Conservation (phyloP, 2,888 invertebrate genomes). For the Thysanoteuthis rhombus region DNA sequence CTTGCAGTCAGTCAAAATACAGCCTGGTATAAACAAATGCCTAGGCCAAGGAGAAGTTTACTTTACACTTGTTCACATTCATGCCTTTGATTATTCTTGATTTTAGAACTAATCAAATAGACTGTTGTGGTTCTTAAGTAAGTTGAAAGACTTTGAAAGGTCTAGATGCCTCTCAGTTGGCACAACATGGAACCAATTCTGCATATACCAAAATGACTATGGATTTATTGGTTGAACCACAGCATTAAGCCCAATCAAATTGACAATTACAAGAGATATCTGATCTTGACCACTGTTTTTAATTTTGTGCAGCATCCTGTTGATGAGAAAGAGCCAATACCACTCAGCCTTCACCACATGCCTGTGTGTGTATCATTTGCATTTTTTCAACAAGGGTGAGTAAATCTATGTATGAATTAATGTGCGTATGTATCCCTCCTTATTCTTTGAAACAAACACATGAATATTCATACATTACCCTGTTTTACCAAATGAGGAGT, state of each 20-base stretch:
- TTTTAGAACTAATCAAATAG: neutral
- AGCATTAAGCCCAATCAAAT: neutral
- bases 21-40: no score
- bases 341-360: constrained; percentile 89
- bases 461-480: neutral
- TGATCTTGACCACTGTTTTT: neutral
- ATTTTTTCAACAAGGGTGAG: constrained; percentile 82
- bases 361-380: constrained; percentile 90
- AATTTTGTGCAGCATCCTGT: constrained; percentile 75
- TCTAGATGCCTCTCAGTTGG: neutral
- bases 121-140: neutral
- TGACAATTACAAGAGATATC: neutral
- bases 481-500: neutral
- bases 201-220: neutral
- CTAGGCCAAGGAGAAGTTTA: no score
- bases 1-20: no score
- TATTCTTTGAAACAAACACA: neutral
- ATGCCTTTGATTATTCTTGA: no score
- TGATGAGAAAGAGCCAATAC: constrained; percentile 87
- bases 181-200: neutral
- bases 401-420: constrained; percentile 40
- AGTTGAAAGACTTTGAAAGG: neutral
- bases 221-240: neutral
- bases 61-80: no score
- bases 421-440: neutral